Base-by-base conservation (phyloP, 2,113 vertebrate species). In the Lucifuga dentata region DNA sequence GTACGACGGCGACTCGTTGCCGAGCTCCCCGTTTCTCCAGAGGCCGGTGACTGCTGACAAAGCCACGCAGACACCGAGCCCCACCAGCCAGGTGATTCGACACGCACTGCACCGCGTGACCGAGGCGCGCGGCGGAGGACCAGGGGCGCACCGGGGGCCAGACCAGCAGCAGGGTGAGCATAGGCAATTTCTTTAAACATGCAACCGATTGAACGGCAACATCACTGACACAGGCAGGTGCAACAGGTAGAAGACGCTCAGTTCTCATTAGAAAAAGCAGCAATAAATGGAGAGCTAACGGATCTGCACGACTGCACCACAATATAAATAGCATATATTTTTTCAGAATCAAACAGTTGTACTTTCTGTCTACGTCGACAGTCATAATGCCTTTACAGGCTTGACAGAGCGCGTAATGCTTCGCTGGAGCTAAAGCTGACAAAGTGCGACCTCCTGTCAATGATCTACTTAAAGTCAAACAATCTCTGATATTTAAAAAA, bases 51-150 rank as follows among this genome's bases (percentile, higher is more conserved):
- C 93, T 40, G 58, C 53, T 17, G 81, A 95, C 83, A 94, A 92
- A 84, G 90, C 94, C 53, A 96, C 96, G 72, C 96, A 97, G 92
- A 98, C 96, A 48, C 94, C 95, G 68, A 97, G 94, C 73, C 95
- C 88, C 50, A 89, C 91, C 67, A 93, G 94, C 82, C 97, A 96
- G 89, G 86, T 68, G 61, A 77, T 92, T 26, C 39, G 26, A 15
- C 91, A 92, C 83, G 87, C 88, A 17, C 32, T 87, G 73, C 78
- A 67, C 59, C 63, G 87, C 72, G 68, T 92, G 79, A 58, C 84
- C 38, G 81, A 76, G 73, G 73, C 52, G 59, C 61, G 13, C 44
- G 43, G 62, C 17, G 55, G 63, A 49, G 73, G 56, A 78, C 32
- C 38, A 9, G 61, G 38, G 68, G 29, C 68, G 66, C 63, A 50